Conservation (phyloP, 2,797 vertebrate genomes). For the Prunella strophiata region DNA sequence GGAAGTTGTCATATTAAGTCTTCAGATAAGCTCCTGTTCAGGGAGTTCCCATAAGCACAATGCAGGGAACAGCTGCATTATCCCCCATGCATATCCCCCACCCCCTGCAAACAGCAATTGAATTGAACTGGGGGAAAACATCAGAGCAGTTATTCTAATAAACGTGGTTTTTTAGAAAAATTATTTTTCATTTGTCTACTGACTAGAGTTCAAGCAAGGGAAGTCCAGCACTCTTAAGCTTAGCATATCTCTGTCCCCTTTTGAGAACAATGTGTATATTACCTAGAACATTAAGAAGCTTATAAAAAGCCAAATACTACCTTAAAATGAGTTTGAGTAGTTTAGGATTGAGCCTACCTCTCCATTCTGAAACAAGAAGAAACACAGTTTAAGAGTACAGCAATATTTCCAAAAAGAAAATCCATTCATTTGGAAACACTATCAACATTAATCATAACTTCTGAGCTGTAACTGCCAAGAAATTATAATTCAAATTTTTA, state of each 20-base stretch:
- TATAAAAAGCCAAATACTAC: slow-evolving; percentile 67
- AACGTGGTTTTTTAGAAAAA: not conserved
- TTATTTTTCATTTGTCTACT: not conserved
- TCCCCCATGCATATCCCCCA: not conserved
- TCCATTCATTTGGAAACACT: not conserved
- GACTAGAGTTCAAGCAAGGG: not conserved
- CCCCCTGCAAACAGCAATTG: not conserved
- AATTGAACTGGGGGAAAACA: not conserved
- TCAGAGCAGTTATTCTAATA: not conserved
- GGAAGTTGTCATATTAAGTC: not conserved
- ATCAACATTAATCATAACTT: not conserved
- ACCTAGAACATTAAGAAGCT: slow-evolving; percentile 9
- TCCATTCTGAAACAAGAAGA: slow-evolving; percentile 84
- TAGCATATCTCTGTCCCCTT: not conserved
- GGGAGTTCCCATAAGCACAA: not conserved
- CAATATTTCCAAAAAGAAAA: not conserved
- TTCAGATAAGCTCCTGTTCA: not conserved
- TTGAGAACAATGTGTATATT: not conserved
- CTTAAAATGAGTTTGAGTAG: slow-evolving; percentile 60
- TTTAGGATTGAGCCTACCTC: slow-evolving; percentile 81
- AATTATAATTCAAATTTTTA: not conserved
- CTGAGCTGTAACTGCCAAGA: not conserved
- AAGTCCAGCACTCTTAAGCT: not conserved
- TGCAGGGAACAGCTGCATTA: not conserved
- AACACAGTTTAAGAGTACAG: slow-evolving; percentile 23